These are phyloP conservation scores for Ennomos fuscantarius DNA, from an alignment of 2,888 invertebrate genomes.

Conservation along the genomic window DNA sequence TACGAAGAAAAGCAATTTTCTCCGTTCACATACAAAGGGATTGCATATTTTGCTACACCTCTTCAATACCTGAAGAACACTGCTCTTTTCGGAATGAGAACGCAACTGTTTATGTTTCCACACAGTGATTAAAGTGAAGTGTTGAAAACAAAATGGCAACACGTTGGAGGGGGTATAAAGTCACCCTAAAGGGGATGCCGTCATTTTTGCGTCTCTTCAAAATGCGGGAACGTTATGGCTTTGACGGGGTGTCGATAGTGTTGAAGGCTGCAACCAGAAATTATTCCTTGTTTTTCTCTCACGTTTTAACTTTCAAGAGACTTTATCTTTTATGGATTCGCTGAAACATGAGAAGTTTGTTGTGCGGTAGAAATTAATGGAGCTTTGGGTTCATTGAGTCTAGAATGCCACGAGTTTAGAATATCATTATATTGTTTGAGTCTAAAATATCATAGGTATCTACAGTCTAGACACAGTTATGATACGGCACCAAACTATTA, in stretches of 20 bases:
- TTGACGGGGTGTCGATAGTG: constrained; percentile 69
- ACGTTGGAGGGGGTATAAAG: constrained; percentile 45
- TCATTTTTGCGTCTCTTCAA: constrained; percentile 53
- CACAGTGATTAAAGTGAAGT: constrained; percentile 84
- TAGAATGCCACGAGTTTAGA: too few species aligned
- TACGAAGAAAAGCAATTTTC: constrained; percentile 56
- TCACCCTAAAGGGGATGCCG: constrained; percentile 40
- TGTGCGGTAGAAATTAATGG: constrained; percentile 2
- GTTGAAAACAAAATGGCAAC: constrained; percentile 79
- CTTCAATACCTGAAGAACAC: constrained; percentile 44
- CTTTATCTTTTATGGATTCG: constrained; percentile 23
- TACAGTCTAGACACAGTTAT: too few species aligned
- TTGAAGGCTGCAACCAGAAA: constrained; percentile 64
- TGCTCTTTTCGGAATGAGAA: constrained; percentile 81
- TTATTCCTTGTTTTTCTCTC: constrained; percentile 60
- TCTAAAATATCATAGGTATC: too few species aligned
- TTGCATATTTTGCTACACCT: constrained; percentile 61
- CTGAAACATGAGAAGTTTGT: constrained; percentile 16
- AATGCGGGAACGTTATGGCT: constrained; percentile 61
- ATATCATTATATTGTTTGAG: too few species aligned
- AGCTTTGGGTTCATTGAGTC: background rate
- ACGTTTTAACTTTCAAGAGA: constrained; percentile 39
- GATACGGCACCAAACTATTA: too few species aligned
- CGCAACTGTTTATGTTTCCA: constrained; percentile 76
- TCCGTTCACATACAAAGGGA: constrained; percentile 55